Percentiles rank a stretch among this genome's conserved stretches.
phyloP scores from a whole-genome alignment of 2,113 vertebrate genomes.

The Brienomyrus longianalis region DNA sequence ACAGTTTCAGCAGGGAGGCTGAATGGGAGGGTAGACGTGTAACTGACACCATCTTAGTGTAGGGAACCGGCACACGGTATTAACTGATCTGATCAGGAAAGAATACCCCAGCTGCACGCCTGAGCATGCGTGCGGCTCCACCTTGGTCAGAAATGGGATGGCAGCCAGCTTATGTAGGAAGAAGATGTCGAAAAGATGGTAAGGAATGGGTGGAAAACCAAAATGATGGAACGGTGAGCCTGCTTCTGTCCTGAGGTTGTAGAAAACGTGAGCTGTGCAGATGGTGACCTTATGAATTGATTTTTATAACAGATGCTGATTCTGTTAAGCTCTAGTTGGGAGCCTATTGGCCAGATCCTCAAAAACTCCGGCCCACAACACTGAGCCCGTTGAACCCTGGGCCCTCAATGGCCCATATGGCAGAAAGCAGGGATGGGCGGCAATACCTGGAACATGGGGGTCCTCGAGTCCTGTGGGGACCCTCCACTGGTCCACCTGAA shows the following conservation, averaged over 20 bases:
- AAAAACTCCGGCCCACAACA: no score
- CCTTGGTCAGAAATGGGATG: no score
- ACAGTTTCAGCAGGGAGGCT: constrained; percentile 92
- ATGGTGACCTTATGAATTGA: no score
- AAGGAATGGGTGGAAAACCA: background rate
- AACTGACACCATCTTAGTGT: background rate
- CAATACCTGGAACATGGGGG: constrained; percentile 86
- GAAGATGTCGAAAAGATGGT: background rate
- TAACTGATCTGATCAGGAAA: background rate
- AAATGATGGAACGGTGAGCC: background rate
- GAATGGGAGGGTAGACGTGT: background rate
- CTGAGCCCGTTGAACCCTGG: no score
- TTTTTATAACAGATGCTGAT: no score
- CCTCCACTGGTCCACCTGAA: constrained; percentile 97
- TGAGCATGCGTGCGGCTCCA: background rate
- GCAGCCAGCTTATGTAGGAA: background rate
- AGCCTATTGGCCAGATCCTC: no score
- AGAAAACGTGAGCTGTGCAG: no score
- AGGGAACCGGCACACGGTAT: background rate
- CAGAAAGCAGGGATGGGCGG: background rate
- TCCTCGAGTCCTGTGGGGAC: constrained; percentile 91
- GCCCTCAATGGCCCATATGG: background rate
- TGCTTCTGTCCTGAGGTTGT: background rate
- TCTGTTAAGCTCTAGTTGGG: no score
- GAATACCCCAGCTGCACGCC: background rate